Evolutionary conservation across 2,113 vertebrate species (phyloP).

Genomic region (Prunella himalayana): DNA sequence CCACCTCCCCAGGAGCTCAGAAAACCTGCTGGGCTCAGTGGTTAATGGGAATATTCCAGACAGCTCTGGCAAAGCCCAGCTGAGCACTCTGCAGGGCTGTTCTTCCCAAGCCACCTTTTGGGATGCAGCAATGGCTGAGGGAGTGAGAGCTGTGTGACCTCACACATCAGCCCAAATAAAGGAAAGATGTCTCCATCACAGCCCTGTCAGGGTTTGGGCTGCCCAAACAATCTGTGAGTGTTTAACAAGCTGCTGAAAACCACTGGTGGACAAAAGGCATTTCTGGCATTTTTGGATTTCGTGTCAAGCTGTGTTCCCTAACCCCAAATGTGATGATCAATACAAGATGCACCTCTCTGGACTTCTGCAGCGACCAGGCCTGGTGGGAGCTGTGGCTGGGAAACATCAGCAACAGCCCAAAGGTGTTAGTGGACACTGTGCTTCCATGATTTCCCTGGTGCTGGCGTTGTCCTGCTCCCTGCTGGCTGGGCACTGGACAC

Average conservation of each 20-base stretch:
- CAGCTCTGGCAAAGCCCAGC: background rate
- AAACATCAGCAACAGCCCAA: background rate
- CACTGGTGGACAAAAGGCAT: background rate
- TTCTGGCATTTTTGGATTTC: background rate
- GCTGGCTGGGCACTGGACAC: background rate
- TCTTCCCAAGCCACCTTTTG: background rate
- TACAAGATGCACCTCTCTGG: background rate
- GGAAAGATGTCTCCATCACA: background rate
- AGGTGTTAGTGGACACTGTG: background rate
- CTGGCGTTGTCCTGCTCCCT: background rate
- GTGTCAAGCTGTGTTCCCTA: background rate
- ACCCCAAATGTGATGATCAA: background rate
- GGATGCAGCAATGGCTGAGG: background rate
- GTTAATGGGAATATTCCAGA: background rate
- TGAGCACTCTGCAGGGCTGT: background rate
- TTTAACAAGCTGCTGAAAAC: slow-evolving; percentile 17
- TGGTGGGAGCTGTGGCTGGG: background rate
- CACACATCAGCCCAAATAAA: background rate
- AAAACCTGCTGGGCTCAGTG: fast-evolving
- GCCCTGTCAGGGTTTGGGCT: background rate
- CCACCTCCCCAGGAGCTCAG: background rate
- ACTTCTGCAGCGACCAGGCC: background rate
- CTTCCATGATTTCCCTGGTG: background rate
- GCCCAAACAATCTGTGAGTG: background rate
- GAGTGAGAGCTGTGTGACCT: background rate